These are phyloP conservation scores for Eurytoma adleriae DNA, from an alignment of 2,888 invertebrate genomes.

Conservation along the genomic window DNA sequence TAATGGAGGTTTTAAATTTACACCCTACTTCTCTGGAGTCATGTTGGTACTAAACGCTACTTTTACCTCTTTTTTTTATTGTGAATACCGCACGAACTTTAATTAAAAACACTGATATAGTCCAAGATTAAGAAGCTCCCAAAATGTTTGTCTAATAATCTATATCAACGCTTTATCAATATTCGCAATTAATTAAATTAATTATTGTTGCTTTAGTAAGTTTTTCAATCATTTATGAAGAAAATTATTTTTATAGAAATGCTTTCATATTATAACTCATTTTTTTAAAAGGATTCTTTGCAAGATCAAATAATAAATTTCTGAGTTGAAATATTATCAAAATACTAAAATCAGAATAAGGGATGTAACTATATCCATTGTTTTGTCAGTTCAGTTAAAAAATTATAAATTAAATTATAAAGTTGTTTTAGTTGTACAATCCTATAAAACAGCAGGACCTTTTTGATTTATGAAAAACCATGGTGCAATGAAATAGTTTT, in stretches of 20 bases:
- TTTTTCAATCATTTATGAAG: constrained; percentile 27
- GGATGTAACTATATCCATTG: too few relatives aligned
- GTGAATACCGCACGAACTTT: constrained; percentile 43
- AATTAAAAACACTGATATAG: constrained; percentile 41
- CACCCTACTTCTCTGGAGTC: constrained; percentile 32
- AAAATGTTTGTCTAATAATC: constrained; percentile 32
- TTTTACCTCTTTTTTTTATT: constrained; percentile 41
- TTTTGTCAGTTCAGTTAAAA: constrained; percentile 1
- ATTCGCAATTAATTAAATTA: constrained; percentile 31
- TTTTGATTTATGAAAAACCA: background rate
- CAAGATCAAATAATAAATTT: too few relatives aligned
- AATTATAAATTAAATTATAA: background rate
- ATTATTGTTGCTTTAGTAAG: constrained; percentile 8
- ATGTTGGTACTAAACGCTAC: constrained; percentile 48
- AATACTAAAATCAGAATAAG: background rate
- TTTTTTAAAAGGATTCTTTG: too few relatives aligned
- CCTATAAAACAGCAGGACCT: background rate
- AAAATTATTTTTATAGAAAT: background rate
- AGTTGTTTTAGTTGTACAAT: background rate
- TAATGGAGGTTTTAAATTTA: constrained; percentile 46
- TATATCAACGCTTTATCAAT: constrained; percentile 32
- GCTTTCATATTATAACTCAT: background rate
- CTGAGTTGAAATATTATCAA: background rate
- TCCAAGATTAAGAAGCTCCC: constrained; percentile 36
- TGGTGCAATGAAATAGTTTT: constrained; percentile 6